Evolutionary conservation across 2,888 invertebrate species (phyloP).

Genomic region (Lasioglossum leucozonium): DNA sequence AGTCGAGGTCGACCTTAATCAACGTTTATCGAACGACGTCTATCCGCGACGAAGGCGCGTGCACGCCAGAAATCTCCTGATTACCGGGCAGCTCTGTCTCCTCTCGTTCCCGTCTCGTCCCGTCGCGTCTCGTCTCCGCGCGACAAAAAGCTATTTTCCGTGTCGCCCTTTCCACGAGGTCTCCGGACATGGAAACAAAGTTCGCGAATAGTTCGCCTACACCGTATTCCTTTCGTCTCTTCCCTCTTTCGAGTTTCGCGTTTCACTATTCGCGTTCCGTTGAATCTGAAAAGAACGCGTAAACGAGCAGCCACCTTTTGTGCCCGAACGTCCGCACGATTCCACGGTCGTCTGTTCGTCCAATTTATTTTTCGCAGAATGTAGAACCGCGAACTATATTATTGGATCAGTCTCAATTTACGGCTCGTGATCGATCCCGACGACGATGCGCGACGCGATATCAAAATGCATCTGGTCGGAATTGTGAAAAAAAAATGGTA

Average conservation of each 20-base stretch:
- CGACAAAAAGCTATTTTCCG: neutral
- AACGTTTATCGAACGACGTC: constrained; percentile 16
- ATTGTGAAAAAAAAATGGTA: too few species aligned
- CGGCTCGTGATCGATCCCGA: too few species aligned
- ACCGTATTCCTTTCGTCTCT: neutral
- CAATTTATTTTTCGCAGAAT: neutral
- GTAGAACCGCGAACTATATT: neutral
- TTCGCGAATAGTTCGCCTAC: neutral
- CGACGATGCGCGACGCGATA: too few species aligned
- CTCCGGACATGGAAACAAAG: neutral
- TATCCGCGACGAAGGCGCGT: neutral
- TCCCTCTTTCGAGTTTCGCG: neutral
- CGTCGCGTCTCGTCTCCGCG: neutral
- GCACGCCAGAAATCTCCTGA: neutral
- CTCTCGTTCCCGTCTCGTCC: neutral
- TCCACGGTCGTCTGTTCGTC: neutral
- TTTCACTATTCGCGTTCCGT: neutral
- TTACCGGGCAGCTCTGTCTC: neutral
- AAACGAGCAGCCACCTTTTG: too few species aligned
- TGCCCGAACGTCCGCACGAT: too few species aligned
- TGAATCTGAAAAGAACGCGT: neutral
- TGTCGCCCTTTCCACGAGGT: neutral
- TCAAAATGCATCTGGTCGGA: too few species aligned
- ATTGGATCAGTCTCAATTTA: too few species aligned
- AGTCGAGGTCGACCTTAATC: constrained; percentile 32